Base-by-base conservation (phyloP, 2,888 invertebrate species). In the Acleris laterana region DNA sequence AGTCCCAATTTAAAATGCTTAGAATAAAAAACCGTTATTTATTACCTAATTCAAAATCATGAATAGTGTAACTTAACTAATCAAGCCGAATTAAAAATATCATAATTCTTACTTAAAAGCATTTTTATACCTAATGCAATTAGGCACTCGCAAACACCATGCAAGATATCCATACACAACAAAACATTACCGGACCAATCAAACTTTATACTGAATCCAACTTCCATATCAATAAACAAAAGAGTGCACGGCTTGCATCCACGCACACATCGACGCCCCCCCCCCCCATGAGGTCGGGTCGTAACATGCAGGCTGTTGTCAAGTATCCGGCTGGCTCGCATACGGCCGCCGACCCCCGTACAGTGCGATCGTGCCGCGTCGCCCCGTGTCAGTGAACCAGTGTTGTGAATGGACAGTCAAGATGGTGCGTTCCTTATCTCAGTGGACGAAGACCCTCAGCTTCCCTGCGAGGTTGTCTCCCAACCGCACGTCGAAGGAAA, bases 371-470 rank as follows among this genome's bases (percentile, higher is more conserved):
- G 90, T 84, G 79, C 74, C 17, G 17, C 46, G 79, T 80, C 75
- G 74, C 80, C 79, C 80, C 77, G 80, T 83, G 84, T 82, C 74
- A 86, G 91, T 90, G 90, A 84, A 84, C 85, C 86, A 85, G 90
- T 89, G 87, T 87, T 86, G 89, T 85, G 86, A 83, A 88, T 90
- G 91, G 85, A 90, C 90, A 79, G 78, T 82, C 86, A 94, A 93
- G 83, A 97, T 97, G 97, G 97, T 97, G 89, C 96, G 97, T 77
- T 97, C 96, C 93, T 93, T 97, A 82, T 95, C 97, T 70, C 96
- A 97, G 94, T 97, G 97, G 97, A 97, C 97, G 90, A 97, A 97
- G 94, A 97, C 97, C 76, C 94, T 97, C 84, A 97, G 97, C 94
- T 97, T 97, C 88, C 97, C 97, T 70, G 95, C 97, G 80, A 94